Conservation (phyloP, 2,113 vertebrate species). For the Calcarius ornatus region DNA sequence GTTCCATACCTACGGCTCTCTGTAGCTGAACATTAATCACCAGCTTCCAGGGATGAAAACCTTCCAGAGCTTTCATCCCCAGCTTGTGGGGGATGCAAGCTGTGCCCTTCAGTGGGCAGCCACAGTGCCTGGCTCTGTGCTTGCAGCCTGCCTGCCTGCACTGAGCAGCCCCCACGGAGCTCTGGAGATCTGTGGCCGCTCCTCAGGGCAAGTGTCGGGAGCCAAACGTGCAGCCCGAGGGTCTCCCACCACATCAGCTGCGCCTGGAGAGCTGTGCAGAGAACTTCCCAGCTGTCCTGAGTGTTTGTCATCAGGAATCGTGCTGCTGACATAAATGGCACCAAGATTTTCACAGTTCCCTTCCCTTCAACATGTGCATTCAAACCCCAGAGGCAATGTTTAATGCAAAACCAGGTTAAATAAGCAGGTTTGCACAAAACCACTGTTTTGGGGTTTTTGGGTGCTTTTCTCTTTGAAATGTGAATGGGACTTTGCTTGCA, state of each 20-base stretch:
- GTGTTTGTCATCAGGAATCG: not conserved
- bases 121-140: not conserved
- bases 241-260: not conserved
- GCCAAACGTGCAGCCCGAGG: not conserved
- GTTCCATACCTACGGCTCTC: not conserved
- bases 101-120: not conserved
- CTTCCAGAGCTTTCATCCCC: not conserved
- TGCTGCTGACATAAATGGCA: not conserved
- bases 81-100: not conserved
- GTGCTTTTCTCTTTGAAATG: not conserved
- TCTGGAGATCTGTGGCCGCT: not conserved
- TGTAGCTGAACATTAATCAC: not conserved
- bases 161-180: accelerated
- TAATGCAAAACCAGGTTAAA: not conserved
- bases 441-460: not conserved
- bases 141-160: not conserved
- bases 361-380: not conserved
- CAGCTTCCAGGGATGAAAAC: not conserved
- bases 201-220: not conserved
- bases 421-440: not conserved
- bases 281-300: not conserved
- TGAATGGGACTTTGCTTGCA: not conserved
- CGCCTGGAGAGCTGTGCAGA: not conserved
- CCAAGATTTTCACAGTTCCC: not conserved
- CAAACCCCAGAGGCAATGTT: not conserved